These are phyloP conservation scores for Macaria notata DNA, from an alignment of 2,888 invertebrate species.

Conservation along the genomic window DNA sequence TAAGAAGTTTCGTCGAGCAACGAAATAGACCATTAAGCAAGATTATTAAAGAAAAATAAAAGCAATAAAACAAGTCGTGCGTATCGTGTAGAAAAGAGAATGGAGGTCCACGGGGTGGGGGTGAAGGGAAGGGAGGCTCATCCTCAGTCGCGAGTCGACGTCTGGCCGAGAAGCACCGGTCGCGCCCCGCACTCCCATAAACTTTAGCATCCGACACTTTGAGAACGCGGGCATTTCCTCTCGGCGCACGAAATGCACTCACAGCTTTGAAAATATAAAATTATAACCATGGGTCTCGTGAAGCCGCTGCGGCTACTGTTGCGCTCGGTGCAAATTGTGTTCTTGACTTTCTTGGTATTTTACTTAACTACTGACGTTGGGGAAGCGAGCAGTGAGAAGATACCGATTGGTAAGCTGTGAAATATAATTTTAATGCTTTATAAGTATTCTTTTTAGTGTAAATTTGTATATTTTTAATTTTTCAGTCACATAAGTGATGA, in stretches of 20 bases:
- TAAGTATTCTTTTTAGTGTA: too few species aligned
- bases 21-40: conserved; percentile 72
- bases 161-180: conserved; percentile 17
- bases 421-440: too few species aligned
- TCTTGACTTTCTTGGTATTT: conserved; percentile 47
- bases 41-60: conserved; percentile 78
- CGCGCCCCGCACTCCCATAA: neutral
- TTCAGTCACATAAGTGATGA: too few species aligned
- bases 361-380: conserved; percentile 46
- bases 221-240: conserved; percentile 30
- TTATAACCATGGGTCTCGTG: conserved; percentile 35
- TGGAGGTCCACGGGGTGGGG: conserved; percentile 47
- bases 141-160: conserved; percentile 60
- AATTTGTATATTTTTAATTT: too few species aligned
- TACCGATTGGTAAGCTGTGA: conserved; percentile 58
- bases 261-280: conserved; percentile 5
- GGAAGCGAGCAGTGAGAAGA: conserved; percentile 45
- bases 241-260: conserved; percentile 20
- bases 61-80: conserved; percentile 75
- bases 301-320: conserved; percentile 45
- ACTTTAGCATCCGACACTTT: conserved; percentile 33
- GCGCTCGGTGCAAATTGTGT: conserved; percentile 48
- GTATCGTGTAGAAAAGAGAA: conserved; percentile 60
- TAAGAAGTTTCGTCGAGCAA: conserved; percentile 63
- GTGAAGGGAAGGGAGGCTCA: conserved; percentile 50